Evolutionary conservation across 2,113 vertebrate genomes (phyloP).

Genomic region (Halcyon malimbica): DNA sequence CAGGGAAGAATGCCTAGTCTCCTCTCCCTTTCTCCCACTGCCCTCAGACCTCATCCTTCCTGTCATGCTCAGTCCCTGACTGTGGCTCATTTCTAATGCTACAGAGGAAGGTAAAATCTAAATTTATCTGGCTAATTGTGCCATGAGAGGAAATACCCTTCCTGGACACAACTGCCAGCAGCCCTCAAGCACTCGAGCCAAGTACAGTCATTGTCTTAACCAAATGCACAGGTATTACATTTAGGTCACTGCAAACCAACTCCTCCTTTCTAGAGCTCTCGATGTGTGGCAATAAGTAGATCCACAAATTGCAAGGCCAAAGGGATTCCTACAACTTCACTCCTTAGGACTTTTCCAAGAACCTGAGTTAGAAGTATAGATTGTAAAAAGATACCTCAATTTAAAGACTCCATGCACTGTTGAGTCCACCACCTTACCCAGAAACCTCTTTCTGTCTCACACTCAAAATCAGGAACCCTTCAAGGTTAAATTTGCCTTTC

Average conservation of each 20-base stretch:
- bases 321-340: background rate
- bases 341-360: background rate
- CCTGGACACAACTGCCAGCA: background rate
- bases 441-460: background rate
- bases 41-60: background rate
- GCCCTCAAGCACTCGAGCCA: accelerated
- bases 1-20: background rate
- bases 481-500: conserved; percentile 18
- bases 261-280: background rate
- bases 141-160: background rate
- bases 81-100: background rate
- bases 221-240: background rate
- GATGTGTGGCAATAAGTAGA: background rate
- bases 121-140: background rate
- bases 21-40: background rate
- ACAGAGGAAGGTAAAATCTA: background rate
- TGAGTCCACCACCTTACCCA: background rate
- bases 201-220: background rate
- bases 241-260: background rate
- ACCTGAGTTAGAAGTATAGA: background rate
- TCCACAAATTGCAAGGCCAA: background rate
- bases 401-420: background rate
- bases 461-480: background rate
- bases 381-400: background rate
- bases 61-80: background rate